Evolutionary conservation across 2,797 vertebrate species (phyloP), one percentile per base, ranked within the genome.

Genomic region (Esox masquinongy): DNA sequence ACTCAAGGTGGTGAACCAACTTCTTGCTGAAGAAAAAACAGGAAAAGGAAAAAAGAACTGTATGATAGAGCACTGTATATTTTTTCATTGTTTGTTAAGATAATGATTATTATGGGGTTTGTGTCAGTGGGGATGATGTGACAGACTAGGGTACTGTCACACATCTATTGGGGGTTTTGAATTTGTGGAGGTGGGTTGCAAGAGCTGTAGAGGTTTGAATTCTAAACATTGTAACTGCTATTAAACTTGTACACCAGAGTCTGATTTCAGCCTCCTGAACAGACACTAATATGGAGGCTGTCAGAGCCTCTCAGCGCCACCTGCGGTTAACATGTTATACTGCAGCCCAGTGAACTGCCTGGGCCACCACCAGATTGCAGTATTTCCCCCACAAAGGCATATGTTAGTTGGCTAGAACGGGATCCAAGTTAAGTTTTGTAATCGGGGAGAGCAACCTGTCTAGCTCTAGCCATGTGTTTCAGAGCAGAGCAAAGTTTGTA

Each of bases 1-100:
- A 84, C 80, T 80, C 59, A 81, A 84, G 75, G 79, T 79, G 80
- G 83, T 84, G 75, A 74, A 84, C 84, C 80, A 81, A 79, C 80
- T 84, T 61, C 77, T 87, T 85, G 77, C 82, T 80, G 63, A 82
- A 68, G 17, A 81, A 74, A 80, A 76, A 72, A 75, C 43, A 64
- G 12, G 12, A 72, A 80, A 70, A 67, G 69, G 78, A 68, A 77
- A 82, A 76, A 75, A 70, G 74, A 79, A 80, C 79, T 81, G 74
- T 76, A 81, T 56, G 63, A 79, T 66, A 80, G 73, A 72, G 59
- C 29, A 59, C 43, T 39, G 31, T 36, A 66, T 49, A 68, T 87
- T 72, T 83, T 81, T 74, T 63, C 80, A 76, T 77, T 69, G 61
- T 79, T 78, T 81, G 11, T 76, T 77, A 70, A 68, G 24, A 50